phyloP scores from a whole-genome alignment of 2,888 invertebrate species.

The Synanthedon vespiformis region DNA sequence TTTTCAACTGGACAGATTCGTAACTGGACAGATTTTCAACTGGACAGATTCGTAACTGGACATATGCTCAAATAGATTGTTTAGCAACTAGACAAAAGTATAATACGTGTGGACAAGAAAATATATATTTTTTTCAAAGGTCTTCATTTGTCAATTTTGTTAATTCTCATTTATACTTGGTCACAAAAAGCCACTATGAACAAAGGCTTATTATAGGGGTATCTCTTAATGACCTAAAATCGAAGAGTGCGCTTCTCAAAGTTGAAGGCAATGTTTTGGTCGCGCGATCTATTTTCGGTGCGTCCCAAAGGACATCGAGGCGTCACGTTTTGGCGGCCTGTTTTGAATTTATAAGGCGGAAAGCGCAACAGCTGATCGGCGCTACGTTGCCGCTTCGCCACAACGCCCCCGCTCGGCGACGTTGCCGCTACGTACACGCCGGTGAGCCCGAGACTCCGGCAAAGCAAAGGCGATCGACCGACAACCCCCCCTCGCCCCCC shows the following conservation, averaged over 20 bases:
- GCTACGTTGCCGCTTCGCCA: conserved; percentile 38
- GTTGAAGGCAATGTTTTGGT: conserved; percentile 16
- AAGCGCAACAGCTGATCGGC: conserved; percentile 57
- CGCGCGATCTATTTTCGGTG: conserved; percentile 24
- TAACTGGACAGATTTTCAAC: too few species aligned
- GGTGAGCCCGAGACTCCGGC: conserved; percentile 4
- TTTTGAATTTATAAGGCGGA: conserved; percentile 54
- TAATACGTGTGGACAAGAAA: too few species aligned
- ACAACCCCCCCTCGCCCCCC: conserved; percentile 27
- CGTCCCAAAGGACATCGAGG: conserved; percentile 14
- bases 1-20: too few species aligned
- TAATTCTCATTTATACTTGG: too few species aligned
- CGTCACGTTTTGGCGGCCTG: conserved; percentile 52
- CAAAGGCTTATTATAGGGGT: too few species aligned
- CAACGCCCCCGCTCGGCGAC: conserved; percentile 40
- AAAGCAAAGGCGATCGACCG: conserved; percentile 56
- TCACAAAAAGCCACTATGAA: too few species aligned
- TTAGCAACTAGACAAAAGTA: too few species aligned
- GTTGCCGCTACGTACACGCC: conserved; percentile 41
- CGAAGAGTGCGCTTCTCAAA: neutral
- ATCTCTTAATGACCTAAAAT: neutral
- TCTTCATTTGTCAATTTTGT: too few species aligned
- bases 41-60: too few species aligned
- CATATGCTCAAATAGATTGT: too few species aligned
- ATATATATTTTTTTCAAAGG: too few species aligned